A percentile compares a stretch with the other conserved stretches of the same genome.
Evolutionary conservation across 2,888 invertebrate genomes (phyloP).

Genomic region (Calliscelio sp.): DNA sequence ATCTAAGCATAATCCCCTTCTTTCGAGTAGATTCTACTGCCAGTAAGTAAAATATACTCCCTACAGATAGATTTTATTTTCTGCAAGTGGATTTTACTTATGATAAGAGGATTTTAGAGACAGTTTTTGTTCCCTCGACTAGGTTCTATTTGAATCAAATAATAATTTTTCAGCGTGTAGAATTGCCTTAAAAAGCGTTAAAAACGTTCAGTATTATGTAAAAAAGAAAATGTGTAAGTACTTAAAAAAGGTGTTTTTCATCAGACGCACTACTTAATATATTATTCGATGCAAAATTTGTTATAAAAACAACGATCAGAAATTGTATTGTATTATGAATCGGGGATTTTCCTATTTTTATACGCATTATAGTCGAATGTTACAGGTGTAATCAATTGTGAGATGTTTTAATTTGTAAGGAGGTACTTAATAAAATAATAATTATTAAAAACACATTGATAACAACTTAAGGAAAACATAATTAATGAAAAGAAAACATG

Average conservation of each 20-base stretch:
- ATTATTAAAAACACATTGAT: too few relatives aligned
- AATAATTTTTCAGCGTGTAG: too few relatives aligned
- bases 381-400: conserved; percentile 8
- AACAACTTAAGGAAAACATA: too few relatives aligned
- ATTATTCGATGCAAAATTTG: conserved; percentile 26
- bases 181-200: conserved; percentile 15
- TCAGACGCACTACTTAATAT: not conserved
- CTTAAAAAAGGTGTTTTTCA: not conserved
- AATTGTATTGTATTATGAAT: conserved; percentile 51
- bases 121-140: too few relatives aligned
- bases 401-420: conserved; percentile 28
- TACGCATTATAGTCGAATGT: conserved; percentile 28
- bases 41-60: too few relatives aligned
- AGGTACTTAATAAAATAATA: conserved; percentile 1
- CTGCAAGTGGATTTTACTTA: too few relatives aligned
- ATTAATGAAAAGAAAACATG: not conserved
- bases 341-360: conserved; percentile 64
- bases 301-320: conserved; percentile 47
- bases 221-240: not conserved
- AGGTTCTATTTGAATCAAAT: too few relatives aligned
- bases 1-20: too few relatives aligned
- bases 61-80: too few relatives aligned
- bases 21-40: too few relatives aligned
- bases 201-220: conserved; percentile 33
- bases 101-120: too few relatives aligned